Evolutionary conservation across 2,888 invertebrate species (phyloP).

Genomic region (Emesis russula): DNA sequence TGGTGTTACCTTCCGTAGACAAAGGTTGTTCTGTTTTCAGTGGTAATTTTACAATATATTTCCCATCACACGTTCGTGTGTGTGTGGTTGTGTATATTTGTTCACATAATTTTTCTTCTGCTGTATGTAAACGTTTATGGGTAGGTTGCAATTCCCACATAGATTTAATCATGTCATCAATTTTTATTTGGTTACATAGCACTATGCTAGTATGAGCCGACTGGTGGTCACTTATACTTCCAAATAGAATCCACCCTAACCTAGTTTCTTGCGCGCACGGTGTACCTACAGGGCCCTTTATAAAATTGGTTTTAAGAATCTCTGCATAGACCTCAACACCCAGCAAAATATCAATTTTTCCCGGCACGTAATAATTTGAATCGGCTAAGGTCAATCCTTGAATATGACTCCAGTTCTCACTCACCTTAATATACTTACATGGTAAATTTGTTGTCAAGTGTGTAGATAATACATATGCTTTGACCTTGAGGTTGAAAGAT

Average conservation of each 20-base stretch:
- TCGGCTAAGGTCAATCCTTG: constrained; percentile 53
- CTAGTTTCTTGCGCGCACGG: constrained; percentile 73
- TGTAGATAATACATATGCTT: constrained; percentile 55
- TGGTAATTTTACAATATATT: neutral
- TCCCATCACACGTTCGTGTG: neutral
- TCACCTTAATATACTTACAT: neutral
- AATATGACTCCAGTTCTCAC: constrained; percentile 36
- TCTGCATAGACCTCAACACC: neutral
- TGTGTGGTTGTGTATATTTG: constrained; percentile 3
- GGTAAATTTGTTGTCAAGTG: constrained; percentile 43
- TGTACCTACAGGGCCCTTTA: constrained; percentile 71
- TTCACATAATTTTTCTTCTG: neutral
- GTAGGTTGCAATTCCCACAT: neutral
- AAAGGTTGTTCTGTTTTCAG: neutral
- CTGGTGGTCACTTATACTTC: constrained; percentile 27
- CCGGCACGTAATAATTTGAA: neutral
- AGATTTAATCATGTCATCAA: neutral
- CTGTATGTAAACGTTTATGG: constrained; percentile 1
- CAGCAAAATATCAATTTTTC: no score
- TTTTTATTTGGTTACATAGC: neutral
- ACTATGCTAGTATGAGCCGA: neutral
- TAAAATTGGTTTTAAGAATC: constrained; percentile 18
- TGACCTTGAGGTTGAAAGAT: constrained; percentile 50
- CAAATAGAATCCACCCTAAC: constrained; percentile 76
- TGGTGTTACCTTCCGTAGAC: neutral